Evolutionary conservation across 2,888 invertebrate species (phyloP).

Genomic region (Troilus luridus): DNA sequence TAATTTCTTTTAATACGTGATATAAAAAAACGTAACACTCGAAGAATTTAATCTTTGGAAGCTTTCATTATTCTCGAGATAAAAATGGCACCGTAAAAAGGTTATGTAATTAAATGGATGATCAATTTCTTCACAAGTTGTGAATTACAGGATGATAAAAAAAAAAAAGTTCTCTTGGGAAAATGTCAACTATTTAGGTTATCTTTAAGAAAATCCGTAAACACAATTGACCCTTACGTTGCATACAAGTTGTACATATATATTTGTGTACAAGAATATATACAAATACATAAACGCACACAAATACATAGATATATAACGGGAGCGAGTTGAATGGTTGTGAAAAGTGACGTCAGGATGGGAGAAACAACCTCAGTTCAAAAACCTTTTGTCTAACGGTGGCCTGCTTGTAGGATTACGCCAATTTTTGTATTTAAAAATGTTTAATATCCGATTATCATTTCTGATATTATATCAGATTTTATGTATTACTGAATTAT

Average conservation of each 20-base stretch:
- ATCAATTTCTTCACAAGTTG: background rate
- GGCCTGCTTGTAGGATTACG: background rate
- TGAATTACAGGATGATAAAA: slow-evolving; percentile 28
- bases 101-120: slow-evolving; percentile 10
- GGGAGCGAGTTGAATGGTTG: slow-evolving; percentile 8
- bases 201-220: background rate
- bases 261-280: no score
- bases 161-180: background rate
- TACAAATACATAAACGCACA: background rate
- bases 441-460: background rate
- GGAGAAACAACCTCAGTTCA: slow-evolving; percentile 36
- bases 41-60: slow-evolving; percentile 32
- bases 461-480: background rate
- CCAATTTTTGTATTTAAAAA: background rate
- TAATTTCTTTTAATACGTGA: background rate
- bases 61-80: slow-evolving; percentile 19
- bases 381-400: slow-evolving; percentile 32
- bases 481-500: background rate
- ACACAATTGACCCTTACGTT: background rate
- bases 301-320: background rate
- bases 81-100: slow-evolving; percentile 26
- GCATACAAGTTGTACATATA: background rate
- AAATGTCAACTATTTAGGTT: background rate
- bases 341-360: slow-evolving; percentile 9
- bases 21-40: background rate